These are phyloP conservation scores for Teleogryllus occipitalis DNA, from an alignment of 1,140 invertebrate genomes.

Conservation along the genomic window DNA sequence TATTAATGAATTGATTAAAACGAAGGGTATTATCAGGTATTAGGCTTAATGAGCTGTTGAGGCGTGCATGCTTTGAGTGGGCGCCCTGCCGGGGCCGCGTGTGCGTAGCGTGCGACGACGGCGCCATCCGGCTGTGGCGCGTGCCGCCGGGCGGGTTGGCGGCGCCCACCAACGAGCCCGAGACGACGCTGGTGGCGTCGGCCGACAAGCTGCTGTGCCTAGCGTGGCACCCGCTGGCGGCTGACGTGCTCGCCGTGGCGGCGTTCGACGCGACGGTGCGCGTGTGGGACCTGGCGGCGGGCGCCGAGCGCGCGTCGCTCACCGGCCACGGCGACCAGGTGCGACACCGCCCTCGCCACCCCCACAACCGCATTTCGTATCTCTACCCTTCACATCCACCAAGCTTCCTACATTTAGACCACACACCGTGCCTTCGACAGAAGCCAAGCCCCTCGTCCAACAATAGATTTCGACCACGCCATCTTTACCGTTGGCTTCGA, in stretches of 20 bases:
- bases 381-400: background rate
- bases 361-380: too few relatives aligned
- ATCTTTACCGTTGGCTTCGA: too few relatives aligned
- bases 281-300: slow-evolving; percentile 63
- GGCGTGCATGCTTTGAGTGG: too few relatives aligned
- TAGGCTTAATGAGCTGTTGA: too few relatives aligned
- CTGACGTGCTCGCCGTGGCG: slow-evolving; percentile 73
- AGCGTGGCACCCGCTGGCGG: slow-evolving; percentile 81
- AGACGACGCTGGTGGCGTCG: slow-evolving; percentile 56
- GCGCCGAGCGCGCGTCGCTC: slow-evolving; percentile 45
- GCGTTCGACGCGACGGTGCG: slow-evolving; percentile 86
- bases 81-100: too few relatives aligned
- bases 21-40: too few relatives aligned
- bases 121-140: slow-evolving; percentile 78
- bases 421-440: too few relatives aligned
- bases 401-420: too few relatives aligned
- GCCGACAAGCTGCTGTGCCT: slow-evolving; percentile 87
- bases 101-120: slow-evolving; percentile 73
- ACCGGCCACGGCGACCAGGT: slow-evolving; percentile 65
- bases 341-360: background rate
- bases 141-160: slow-evolving; percentile 60
- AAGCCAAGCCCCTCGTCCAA: too few relatives aligned
- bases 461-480: too few relatives aligned
- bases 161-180: slow-evolving; percentile 59
- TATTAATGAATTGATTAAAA: too few relatives aligned